Evolutionary conservation across 2,113 vertebrate genomes (phyloP), one percentile per base, ranked within the genome.

Genomic region (Dolichallabes microphthalmus): DNA sequence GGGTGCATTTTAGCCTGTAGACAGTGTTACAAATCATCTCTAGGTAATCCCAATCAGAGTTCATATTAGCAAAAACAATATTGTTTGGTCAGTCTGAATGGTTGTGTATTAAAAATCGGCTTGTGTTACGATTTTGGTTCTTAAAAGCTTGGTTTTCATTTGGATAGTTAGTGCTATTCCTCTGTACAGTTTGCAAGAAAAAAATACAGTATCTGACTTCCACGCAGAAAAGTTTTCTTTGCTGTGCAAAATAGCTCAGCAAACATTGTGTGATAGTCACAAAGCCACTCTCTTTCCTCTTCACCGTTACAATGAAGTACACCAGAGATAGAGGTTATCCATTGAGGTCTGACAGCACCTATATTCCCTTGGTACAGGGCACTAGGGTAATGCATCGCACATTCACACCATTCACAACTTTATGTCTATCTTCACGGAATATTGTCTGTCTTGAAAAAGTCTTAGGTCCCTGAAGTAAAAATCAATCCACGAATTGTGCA

Each of bases 401-500:
- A 94, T 95, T 94, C 93, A 95, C 27, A 87, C 60, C 74, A 92
- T 91, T 93, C 88, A 89, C 55, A 80, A 88, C 91, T 94, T 93
- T 91, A 90, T 92, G 92, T 90, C 86, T 32, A 91, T 94, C 90
- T 92, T 92, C 90, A 84, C 82, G n/a, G 86, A 88, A 93, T 92
- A 93, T 91, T 93, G 91, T 94, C 93, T 93, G 92, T 93, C 90
- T 88, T 90, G 90, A 92, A 94, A 88, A 92, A 92, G 90, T 94
- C 92, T 93, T 91, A 92, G 95, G 92, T 95, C 94, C 94, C 93
- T 92, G 90, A 93, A 94, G 94, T 94, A 93, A 95, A 94, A 94
- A 93, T 94, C 93, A 91, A 94, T 93, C 88, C 58, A 86, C n/a
- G 90, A 93, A 94, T 94, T 94, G 93, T 94, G 90, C 84, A 78